Base-by-base conservation (phyloP, 2,113 vertebrate species). In the Elgaria multicarinata region DNA sequence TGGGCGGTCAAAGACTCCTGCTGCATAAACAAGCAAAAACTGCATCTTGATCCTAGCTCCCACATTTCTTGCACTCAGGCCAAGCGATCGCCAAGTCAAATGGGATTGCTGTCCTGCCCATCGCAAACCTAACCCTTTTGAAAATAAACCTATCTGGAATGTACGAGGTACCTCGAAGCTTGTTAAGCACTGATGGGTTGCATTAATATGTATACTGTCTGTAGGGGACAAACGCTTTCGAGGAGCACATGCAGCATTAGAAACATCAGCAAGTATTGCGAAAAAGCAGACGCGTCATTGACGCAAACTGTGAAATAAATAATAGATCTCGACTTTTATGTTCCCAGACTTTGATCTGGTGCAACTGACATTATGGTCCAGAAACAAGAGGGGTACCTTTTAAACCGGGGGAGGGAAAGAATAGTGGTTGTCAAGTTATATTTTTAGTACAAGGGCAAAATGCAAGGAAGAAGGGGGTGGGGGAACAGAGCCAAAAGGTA, bases 301-400 rank as follows among this genome's bases (percentile, higher is more conserved):
- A 95, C 90, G 90, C 92, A 94, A 96, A 96, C 93, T 94, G 87
- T 79, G 95, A 95, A 94, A 96, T 96, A 96, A 96, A 96, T 95
- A 96, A 96, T 96, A 95, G 93, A 96, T 96, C 92, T 95, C 92
- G 93, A 95, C 95, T 95, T 95, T 95, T 95, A 96, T 95, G 95
- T 95, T 95, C 90, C 88, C 92, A 91, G 92, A 77, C 92, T 96
- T 96, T 96, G 94, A 96, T 95, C 95, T 92, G 90, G 64, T 93
- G 87, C 90, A 90, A 91, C 94, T 96, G 95, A 96, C 95, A 95
- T 89, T 93, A 93, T 67, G 93, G 93, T 94, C 94, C 95, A 93
- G 92, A 91, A 95, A 90, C 0, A 71, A 88, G 86, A 87, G 86
- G 87, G 91, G 92, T 93, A 94, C 93, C 93, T 94, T 96, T 95